Evolutionary conservation across 2,888 invertebrate species (phyloP), one percentile per base, ranked within the genome.

Genomic region (Morpho achilles): DNA sequence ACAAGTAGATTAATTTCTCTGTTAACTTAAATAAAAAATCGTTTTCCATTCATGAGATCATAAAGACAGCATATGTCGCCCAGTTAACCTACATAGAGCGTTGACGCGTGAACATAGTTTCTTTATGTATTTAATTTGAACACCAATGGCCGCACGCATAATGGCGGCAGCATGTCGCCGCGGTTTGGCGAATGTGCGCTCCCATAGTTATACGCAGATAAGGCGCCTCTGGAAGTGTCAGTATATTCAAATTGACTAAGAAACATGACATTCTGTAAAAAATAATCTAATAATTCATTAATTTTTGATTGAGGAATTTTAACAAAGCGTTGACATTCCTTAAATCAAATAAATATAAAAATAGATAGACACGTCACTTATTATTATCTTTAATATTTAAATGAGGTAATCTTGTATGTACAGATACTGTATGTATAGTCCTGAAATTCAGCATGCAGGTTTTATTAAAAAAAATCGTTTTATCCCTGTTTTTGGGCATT

Each of bases 121-220:
- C 85, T 86, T 86, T 85, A 86, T 84, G 84, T 81, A 82, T 88
- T 87, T 88, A 86, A 87, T 87, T 87, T 85, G 80, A 84, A 79
- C 84, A 71, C 75, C 83, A 75, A 84, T 79, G 81, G 80, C 77
- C 80, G 80, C 75, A 79, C 79, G 79, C 79, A 73, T 78, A 81
- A 86, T 82, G 80, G 82, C 79, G 77, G 76, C 87, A 80, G 75
- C 80, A 77, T 88, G 88, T 83, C 82, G 84, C 86, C 77, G 87
- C 76, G 87, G 87, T 89, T 85, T 85, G 82, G 87, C 83, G 78
- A 79, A 79, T 75, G 75, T 75, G 75, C 77, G 76, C 74, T 70
- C 67, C 67, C 73, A 68, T 73, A 72, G 76, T 69, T 62, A 40
- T 45, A 63, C 61, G 10, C 40, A 23, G 51, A 57, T 41, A 52